Conservation (phyloP, 1,140 invertebrate genomes). For the Lutraria rhynchaena region DNA sequence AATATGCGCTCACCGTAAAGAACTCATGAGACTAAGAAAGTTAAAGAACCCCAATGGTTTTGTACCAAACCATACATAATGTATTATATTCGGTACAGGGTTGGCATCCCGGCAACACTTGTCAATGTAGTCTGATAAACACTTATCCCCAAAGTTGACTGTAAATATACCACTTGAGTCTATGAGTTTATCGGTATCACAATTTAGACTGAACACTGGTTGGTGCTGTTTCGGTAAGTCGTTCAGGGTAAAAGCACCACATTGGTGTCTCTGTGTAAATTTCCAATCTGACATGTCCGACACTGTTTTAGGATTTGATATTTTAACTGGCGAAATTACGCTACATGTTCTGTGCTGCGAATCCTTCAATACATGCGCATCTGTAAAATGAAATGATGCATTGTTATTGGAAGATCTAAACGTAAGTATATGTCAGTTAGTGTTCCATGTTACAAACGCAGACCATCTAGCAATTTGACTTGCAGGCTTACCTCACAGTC, state of each 20-base stretch:
- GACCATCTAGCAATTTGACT: too few species aligned
- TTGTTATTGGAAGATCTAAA: too few species aligned
- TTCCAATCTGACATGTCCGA: conserved; percentile 19
- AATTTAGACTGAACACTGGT: conserved; percentile 5
- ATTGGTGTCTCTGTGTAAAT: conserved; percentile 14
- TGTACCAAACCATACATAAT: conserved; percentile 34
- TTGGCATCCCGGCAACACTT: conserved; percentile 28
- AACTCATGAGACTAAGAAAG: conserved; percentile 43
- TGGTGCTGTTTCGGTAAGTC: not conserved
- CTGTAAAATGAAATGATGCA: too few species aligned
- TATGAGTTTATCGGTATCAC: not conserved
- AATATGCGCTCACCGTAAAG: conserved; percentile 10
- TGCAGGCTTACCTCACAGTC: too few species aligned
- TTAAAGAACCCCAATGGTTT: conserved; percentile 25
- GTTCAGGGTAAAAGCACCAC: not conserved
- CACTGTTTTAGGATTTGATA: not conserved
- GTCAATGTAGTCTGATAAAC: conserved; percentile 6
- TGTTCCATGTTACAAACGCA: too few species aligned
- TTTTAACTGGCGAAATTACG: too few species aligned
- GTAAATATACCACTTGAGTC: conserved; percentile 1
- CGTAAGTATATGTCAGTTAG: too few species aligned
- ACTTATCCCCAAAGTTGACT: conserved; percentile 27
- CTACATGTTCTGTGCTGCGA: too few species aligned
- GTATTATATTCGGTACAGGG: conserved; percentile 41
- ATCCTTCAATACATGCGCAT: too few species aligned